Evolutionary conservation across 1,140 invertebrate genomes (phyloP), one percentile per base, ranked within the genome.

Genomic region (Prorops nasuta): DNA sequence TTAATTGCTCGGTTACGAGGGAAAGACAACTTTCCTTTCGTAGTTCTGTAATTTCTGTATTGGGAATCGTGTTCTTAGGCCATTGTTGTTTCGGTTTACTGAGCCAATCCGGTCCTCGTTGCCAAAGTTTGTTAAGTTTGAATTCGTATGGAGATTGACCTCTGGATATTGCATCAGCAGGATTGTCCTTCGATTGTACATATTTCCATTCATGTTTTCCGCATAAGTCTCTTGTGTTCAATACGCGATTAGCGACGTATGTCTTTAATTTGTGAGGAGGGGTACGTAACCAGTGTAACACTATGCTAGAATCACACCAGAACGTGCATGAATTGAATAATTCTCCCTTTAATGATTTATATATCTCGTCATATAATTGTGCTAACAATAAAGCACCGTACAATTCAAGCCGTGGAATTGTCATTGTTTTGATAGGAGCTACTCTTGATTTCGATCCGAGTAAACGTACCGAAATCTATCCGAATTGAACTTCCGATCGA

Each of bases 171-270:
- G 35, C 8, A 21, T 32, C 41, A 12, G 41, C 41, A 3, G 24
- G 41, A 20, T 44, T 44, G 16, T 44, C 24, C 8, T 44, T 32
- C 12, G 49, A 38, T 3, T 17, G 40, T 9, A 56, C 34, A 19
- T 49, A 51, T 21, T 38, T 19, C 58, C 58, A 56, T 2, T 12
- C 1, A 15, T 22, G 24, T 0, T 45, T 15, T 1, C 44, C 34
- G 16, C 60, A 51, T 1, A 51, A 22, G 15, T 57, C 28, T 31
- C 62, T 57, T 10, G 74, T 71, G 49, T 66, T 59, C 6, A 47
- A 35, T 0, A 67, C 59, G 17, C 71, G 45, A 41, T 76, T 67
- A 2, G 63, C 58, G 1, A 75, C 61, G 47, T 67, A 75, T n/a
- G 40, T 54, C 21, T 64, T 58, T 60, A 62, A 70, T 44, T 24